These are phyloP conservation scores for Frankliniella intonsa DNA, from an alignment of 2,888 invertebrate genomes.

Conservation along the genomic window DNA sequence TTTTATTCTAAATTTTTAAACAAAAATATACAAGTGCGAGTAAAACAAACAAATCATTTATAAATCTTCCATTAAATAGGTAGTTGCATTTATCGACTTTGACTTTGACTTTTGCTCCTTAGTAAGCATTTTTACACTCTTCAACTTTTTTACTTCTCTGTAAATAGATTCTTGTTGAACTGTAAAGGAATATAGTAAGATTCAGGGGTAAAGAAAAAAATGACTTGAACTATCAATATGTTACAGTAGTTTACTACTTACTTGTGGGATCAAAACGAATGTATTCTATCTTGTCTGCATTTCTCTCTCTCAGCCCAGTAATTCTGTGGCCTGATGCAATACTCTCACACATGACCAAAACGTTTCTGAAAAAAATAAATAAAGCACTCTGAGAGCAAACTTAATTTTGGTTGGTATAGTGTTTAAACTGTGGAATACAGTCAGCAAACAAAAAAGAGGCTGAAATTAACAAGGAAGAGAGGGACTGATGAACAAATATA, in stretches of 20 bases:
- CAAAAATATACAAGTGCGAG: no score
- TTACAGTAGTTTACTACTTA: slow-evolving; percentile 50
- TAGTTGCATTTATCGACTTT: neutral
- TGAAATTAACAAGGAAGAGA: no score
- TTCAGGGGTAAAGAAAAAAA: neutral
- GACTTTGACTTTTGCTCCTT: neutral
- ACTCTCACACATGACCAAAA: slow-evolving; percentile 78
- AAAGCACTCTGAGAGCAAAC: slow-evolving; percentile 43
- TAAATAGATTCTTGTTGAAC: slow-evolving; percentile 64
- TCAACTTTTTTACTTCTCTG: slow-evolving; percentile 69
- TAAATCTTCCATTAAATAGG: neutral
- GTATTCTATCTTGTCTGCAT: slow-evolving; percentile 72
- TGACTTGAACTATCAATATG: slow-evolving; percentile 12
- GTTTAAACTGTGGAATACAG: no score
- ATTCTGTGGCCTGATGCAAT: slow-evolving; percentile 70
- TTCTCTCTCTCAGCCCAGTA: slow-evolving; percentile 61
- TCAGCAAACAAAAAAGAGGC: no score
- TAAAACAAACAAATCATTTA: neutral
- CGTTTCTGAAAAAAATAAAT: slow-evolving; percentile 52
- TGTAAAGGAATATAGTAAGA: slow-evolving; percentile 49
- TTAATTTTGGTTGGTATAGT: slow-evolving; percentile 43
- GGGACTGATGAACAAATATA: no score
- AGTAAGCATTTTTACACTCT: slow-evolving; percentile 54
- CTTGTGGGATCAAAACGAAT: slow-evolving; percentile 73
- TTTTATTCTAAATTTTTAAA: no score